A percentile compares a stretch with the other conserved stretches of the same genome.
phyloP scores from a whole-genome alignment of 2,797 vertebrate genomes.

The Pangasius krempfi region DNA sequence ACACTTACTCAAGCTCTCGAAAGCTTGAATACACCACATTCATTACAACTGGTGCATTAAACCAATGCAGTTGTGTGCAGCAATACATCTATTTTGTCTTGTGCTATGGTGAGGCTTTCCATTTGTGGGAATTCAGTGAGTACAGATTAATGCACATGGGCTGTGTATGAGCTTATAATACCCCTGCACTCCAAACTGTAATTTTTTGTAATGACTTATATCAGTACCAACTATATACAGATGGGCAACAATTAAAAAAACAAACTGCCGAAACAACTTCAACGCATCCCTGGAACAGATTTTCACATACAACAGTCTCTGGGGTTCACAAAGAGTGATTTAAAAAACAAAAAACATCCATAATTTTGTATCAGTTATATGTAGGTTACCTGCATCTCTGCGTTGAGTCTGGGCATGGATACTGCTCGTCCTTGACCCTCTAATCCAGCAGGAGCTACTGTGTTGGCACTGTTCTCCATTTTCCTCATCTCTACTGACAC shows the following conservation, averaged over 20 bases:
- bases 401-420: constrained; percentile 91
- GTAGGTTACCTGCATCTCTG: constrained; percentile 83
- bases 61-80: background rate
- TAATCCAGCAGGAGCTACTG: constrained; percentile 78
- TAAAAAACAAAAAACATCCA: background rate
- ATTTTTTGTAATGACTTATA: background rate
- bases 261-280: background rate
- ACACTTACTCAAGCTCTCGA: background rate
- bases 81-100: background rate
- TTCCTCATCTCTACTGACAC: constrained; percentile 86
- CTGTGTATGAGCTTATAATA: background rate
- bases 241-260: background rate
- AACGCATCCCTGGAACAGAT: background rate
- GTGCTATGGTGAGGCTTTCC: background rate
- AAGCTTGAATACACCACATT: background rate
- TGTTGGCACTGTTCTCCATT: constrained; percentile 79
- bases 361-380: background rate
- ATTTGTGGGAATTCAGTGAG: background rate
- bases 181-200: background rate
- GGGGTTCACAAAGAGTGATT: background rate
- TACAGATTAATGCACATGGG: background rate
- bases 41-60: background rate
- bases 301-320: background rate
- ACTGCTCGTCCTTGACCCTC: constrained; percentile 89
- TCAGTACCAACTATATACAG: background rate